phyloP scores from a whole-genome alignment of 2,113 vertebrate genomes.

The Polypterus senegalus region DNA sequence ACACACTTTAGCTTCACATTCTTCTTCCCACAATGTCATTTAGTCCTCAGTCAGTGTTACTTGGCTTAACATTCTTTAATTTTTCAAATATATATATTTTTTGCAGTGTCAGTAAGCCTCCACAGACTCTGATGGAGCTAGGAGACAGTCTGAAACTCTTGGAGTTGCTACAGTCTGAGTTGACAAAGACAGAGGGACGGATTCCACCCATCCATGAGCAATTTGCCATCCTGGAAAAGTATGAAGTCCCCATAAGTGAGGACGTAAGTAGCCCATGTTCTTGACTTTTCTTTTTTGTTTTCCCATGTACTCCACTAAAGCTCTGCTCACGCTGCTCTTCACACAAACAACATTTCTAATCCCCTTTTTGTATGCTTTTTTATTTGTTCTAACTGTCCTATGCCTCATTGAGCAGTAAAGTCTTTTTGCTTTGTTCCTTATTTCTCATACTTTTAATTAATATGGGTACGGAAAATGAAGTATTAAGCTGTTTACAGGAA shows the following conservation, averaged over 20 bases:
- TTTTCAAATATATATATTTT: constrained; percentile 9
- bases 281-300: too few species aligned
- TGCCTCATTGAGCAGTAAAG: too few species aligned
- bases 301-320: too few species aligned
- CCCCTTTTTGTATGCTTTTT: too few species aligned
- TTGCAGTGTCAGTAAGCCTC: constrained; percentile 48
- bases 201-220: constrained; percentile 71
- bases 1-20: too few species aligned
- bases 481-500: too few species aligned
- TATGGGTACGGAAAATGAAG: too few species aligned
- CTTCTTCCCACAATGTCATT: not conserved
- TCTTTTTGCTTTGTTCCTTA: too few species aligned
- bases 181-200: constrained; percentile 48
- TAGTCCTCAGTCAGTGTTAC: not conserved
- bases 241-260: constrained; percentile 57
- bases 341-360: too few species aligned
- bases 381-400: too few species aligned
- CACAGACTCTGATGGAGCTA: constrained; percentile 60
- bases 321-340: too few species aligned
- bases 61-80: not conserved
- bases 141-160: constrained; percentile 52
- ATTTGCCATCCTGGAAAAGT: constrained; percentile 71
- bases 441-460: too few species aligned
- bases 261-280: constrained; percentile 36
- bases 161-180: constrained; percentile 50